Conservation (phyloP, 2,797 vertebrate genomes). For the Oreonectes daqikongensis region DNA sequence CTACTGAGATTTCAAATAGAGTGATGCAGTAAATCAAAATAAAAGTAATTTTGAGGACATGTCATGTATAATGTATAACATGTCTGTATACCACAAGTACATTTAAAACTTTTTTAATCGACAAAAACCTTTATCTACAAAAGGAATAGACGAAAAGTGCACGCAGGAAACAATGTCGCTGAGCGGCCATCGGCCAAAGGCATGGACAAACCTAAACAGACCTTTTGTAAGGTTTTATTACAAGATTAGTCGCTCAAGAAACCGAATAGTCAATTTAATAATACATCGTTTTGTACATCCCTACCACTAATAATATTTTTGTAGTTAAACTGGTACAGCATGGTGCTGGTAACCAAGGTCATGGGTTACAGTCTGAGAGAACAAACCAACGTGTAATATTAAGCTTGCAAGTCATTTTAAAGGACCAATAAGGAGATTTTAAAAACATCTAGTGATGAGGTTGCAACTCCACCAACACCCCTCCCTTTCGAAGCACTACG, state of each 20-base stretch:
- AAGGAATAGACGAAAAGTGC: slow-evolving; percentile 43
- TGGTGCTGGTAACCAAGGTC: background rate
- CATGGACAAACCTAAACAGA: too few species aligned
- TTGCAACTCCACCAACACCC: too few species aligned
- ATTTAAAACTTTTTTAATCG: background rate
- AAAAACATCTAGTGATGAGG: too few species aligned
- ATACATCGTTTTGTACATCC: slow-evolving; percentile 55
- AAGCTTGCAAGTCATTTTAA: background rate
- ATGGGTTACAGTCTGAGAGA: background rate
- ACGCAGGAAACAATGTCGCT: background rate
- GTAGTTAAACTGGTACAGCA: background rate
- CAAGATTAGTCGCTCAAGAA: background rate
- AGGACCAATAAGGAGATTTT: too few species aligned
- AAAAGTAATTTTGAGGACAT: background rate
- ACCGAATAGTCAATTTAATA: background rate
- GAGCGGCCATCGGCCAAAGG: too few species aligned
- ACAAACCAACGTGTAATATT: background rate
- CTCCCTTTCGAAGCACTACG: too few species aligned
- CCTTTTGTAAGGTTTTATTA: too few species aligned
- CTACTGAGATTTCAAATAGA: slow-evolving; percentile 7
- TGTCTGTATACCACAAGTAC: background rate
- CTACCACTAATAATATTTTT: slow-evolving; percentile 58
- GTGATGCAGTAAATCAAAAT: background rate
- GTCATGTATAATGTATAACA: background rate
- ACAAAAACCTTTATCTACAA: too few species aligned